A percentile compares a stretch with the other conserved stretches of the same genome.
These are phyloP conservation scores for Okapia johnstoni DNA, from an alignment of 2,113 vertebrate species.

Conservation along the genomic window DNA sequence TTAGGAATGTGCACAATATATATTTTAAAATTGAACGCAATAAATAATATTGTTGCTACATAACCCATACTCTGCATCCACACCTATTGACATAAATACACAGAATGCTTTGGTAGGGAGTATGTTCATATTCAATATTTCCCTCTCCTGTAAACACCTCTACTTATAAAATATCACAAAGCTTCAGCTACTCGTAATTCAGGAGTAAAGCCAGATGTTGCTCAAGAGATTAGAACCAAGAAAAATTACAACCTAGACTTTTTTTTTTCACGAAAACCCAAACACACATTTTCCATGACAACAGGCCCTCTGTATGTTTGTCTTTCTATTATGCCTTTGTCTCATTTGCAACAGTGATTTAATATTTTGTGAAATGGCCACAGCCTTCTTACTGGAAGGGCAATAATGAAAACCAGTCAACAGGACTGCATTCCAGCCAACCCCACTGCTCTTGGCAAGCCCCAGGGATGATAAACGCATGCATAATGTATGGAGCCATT, in stretches of 20 bases:
- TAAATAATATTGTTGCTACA: background rate
- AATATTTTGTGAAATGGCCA: slow-evolving; percentile 55
- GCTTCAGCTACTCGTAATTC: slow-evolving; percentile 60
- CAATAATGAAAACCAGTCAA: slow-evolving; percentile 62
- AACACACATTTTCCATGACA: slow-evolving; percentile 38
- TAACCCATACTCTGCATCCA: background rate
- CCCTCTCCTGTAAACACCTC: slow-evolving; percentile 71
- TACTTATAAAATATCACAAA: slow-evolving; percentile 67
- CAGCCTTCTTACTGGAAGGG: slow-evolving; percentile 39
- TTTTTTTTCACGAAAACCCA: background rate
- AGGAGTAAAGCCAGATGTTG: slow-evolving; percentile 68
- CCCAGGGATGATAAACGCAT: background rate
- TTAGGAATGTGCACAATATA: background rate
- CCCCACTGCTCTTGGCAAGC: slow-evolving; percentile 2
- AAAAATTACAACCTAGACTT: background rate
- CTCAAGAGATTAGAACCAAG: slow-evolving; percentile 24
- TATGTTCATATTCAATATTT: slow-evolving; percentile 40
- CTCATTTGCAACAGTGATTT: slow-evolving; percentile 61
- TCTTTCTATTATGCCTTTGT: background rate
- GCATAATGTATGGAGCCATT: background rate
- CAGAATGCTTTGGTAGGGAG: background rate
- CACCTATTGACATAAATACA: background rate
- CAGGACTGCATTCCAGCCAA: slow-evolving; percentile 32
- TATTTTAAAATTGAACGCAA: background rate
- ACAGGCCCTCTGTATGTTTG: background rate